phyloP scores from a whole-genome alignment of 2,888 invertebrate species.

The Spatulosminthurus flaviceps region DNA sequence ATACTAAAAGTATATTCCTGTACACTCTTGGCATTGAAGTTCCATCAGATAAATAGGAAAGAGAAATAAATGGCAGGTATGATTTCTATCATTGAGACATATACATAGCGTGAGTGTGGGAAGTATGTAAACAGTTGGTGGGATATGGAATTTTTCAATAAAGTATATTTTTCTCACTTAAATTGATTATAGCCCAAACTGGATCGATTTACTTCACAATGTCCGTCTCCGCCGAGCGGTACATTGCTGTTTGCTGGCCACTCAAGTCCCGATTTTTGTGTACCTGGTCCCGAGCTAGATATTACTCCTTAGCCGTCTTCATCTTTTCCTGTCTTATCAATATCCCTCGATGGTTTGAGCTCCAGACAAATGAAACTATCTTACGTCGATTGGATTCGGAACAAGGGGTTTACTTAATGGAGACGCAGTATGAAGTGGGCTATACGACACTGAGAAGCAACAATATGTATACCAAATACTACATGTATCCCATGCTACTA shows the following conservation, averaged over 20 bases:
- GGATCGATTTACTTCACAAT: constrained; percentile 87
- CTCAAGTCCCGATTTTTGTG: constrained; percentile 87
- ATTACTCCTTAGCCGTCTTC: constrained; percentile 83
- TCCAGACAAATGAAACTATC: constrained; percentile 39
- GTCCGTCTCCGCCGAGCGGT: constrained; percentile 80
- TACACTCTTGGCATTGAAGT: too few species aligned
- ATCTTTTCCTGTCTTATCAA: constrained; percentile 85
- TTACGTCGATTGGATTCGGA: not conserved
- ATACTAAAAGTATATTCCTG: too few species aligned
- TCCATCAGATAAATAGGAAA: too few species aligned
- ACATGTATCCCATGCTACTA: constrained; percentile 60
- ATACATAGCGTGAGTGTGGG: too few species aligned
- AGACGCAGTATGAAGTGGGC: constrained; percentile 53
- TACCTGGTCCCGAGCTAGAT: constrained; percentile 84
- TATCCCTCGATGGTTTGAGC: constrained; percentile 71
- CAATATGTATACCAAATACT: constrained; percentile 52
- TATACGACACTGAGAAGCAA: constrained; percentile 53
- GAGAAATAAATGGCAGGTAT: too few species aligned
- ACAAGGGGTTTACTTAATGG: not conserved
- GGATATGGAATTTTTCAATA: too few species aligned
- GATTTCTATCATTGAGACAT: too few species aligned
- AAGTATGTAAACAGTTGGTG: too few species aligned
- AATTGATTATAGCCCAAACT: constrained; percentile 72
- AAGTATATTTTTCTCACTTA: constrained; percentile 20
- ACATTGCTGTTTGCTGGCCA: constrained; percentile 92